Evolutionary conservation across 2,113 vertebrate genomes (phyloP), one percentile per base, ranked within the genome.

Genomic region (Silurus glanis): DNA sequence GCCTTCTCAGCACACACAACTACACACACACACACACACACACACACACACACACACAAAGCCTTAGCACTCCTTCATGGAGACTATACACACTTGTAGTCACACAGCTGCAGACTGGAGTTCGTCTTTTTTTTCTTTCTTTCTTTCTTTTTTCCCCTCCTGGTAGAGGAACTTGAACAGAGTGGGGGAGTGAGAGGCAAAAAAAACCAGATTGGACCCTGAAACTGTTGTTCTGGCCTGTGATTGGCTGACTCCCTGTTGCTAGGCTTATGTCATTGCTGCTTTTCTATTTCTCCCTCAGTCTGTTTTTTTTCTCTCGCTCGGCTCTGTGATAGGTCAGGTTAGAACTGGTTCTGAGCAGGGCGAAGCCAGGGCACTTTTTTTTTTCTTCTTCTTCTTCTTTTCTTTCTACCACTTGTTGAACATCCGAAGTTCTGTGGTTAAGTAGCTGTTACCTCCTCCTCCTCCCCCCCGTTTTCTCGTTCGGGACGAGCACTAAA

Each of bases 211-310:
- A 94, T 94, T 94, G 94, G 95, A 91, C 85, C 90, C 91, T 94
- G 89, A 90, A 93, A 92, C 91, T 96, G 95, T 97, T 96, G 93
- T 93, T 95, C 94, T 95, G 89, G 84, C 90, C 89, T 90, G 86
- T 93, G 94, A 96, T 94, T 96, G 95, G 94, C 91, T 92, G 90
- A 90, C 55, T 83, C 91, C 37, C 92, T 96, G 95, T 94, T 93
- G 69, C 96, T 96, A 95, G 93, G 95, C 94, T 95, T 92, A 91
- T 95, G 93, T 93, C 94, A 94, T 94, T 92, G 93, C 92, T 66
- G 85, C 85, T 82, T 87, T 85, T 47, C 56, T 89, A 90, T 89
- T 5, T 66, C 16, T 45, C 14, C 23, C 17, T 59, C 14, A 5
- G 1, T 74, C 37, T 71, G 4, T 45, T 17, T 71, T 16, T 47